Conservation (phyloP, 2,113 vertebrate species). For the Hippoglossus stenolepis region DNA sequence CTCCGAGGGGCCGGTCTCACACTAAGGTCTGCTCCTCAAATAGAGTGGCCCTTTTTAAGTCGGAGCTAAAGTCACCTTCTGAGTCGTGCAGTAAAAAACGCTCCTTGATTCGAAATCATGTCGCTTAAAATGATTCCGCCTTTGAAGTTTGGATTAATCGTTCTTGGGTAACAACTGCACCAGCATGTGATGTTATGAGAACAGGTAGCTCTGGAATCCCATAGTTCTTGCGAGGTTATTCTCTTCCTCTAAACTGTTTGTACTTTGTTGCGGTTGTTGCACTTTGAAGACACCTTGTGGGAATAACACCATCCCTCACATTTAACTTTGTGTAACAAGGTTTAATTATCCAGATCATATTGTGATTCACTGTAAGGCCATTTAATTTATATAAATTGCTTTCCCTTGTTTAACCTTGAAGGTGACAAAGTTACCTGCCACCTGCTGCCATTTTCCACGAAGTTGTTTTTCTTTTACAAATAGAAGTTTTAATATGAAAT, state of each 20-base stretch:
- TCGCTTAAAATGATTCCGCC: not conserved
- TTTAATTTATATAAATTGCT: too few species aligned
- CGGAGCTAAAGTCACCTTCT: not conserved
- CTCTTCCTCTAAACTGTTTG: not conserved
- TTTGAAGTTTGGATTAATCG: not conserved
- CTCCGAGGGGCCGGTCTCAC: not conserved
- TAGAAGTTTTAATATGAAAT: too few species aligned
- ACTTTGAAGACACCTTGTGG: too few species aligned
- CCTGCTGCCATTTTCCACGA: not conserved
- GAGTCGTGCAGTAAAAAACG: not conserved
- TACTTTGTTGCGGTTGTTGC: too few species aligned
- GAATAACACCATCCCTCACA: too few species aligned
- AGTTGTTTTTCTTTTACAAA: not conserved
- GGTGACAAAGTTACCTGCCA: too few species aligned
- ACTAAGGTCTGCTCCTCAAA: not conserved
- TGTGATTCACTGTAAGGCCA: too few species aligned
- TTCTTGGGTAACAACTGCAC: not conserved
- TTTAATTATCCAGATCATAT: too few species aligned
- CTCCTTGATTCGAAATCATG: not conserved
- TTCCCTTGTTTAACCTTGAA: too few species aligned
- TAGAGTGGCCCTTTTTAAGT: not conserved
- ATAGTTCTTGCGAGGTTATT: too few species aligned
- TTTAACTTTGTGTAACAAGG: too few species aligned
- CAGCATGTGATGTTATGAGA: not conserved
- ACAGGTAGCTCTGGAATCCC: too few species aligned